A percentile compares a stretch with the other conserved stretches of the same genome.
Evolutionary conservation across 2,113 vertebrate genomes (phyloP).

Genomic region (Oxyruncus cristatus): DNA sequence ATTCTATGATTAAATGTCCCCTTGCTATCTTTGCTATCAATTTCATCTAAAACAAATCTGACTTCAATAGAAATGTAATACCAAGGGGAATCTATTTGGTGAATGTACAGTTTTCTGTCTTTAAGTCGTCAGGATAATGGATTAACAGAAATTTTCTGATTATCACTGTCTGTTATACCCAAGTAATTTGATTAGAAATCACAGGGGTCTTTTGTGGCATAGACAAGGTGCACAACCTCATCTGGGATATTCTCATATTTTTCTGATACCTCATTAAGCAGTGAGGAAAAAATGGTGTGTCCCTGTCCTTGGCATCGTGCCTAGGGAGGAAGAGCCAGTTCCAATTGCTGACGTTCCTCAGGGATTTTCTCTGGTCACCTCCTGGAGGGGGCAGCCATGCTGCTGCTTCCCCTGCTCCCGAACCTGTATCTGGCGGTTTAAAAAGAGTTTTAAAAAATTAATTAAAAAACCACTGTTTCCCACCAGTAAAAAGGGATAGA

Average conservation of each 20-base stretch:
- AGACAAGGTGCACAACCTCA: background rate
- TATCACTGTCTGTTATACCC: rapidly evolving
- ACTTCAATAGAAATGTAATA: background rate
- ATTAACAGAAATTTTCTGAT: background rate
- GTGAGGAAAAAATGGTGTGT: background rate
- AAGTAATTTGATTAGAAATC: background rate
- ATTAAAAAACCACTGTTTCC: background rate
- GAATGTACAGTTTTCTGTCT: background rate
- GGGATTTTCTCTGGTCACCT: background rate
- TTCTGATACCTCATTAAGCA: background rate
- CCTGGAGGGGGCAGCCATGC: background rate
- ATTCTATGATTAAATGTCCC: background rate
- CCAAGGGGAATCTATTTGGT: background rate
- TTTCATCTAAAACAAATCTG: background rate
- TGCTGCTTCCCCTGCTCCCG: rapidly evolving
- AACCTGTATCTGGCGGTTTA: background rate
- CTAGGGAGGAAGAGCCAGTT: background rate
- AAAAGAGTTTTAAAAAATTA: background rate
- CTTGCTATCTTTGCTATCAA: background rate
- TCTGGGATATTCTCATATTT: background rate
- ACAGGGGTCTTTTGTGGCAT: background rate
- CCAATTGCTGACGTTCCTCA: rapidly evolving
- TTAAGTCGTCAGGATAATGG: background rate
- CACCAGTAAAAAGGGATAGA: background rate
- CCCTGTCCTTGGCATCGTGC: background rate